phyloP scores from a whole-genome alignment of 53 echinoderm and acorn worm genomes.

The Crossaster papposus region DNA sequence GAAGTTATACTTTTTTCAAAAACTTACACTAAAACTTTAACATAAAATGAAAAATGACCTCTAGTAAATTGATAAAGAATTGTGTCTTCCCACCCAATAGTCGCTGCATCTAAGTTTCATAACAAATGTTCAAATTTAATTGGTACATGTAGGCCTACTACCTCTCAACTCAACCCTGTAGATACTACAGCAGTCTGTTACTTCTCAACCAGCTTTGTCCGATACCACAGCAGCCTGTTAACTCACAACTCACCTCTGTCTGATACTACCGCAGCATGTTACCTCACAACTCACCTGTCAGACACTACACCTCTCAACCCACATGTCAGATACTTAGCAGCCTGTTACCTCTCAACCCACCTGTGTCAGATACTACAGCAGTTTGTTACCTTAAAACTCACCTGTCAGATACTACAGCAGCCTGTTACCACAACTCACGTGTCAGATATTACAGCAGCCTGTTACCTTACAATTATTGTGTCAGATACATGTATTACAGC shows the following conservation, averaged over 20 bases:
- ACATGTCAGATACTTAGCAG: constrained; percentile 39
- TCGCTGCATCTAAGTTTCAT: too few relatives aligned
- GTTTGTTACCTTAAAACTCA: not conserved
- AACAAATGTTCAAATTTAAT: too few relatives aligned
- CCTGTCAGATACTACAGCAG: constrained; percentile 83
- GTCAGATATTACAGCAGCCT: not conserved
- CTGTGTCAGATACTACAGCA: not conserved
- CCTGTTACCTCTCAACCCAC: constrained; percentile 1
- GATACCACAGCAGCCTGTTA: not conserved
- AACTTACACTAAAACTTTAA: too few relatives aligned
- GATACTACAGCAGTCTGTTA: constrained; percentile 76
- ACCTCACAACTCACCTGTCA: constrained; percentile 49
- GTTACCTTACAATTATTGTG: constrained; percentile 47
- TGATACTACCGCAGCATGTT: constrained; percentile 57
- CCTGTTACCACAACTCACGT: constrained; percentile 11
- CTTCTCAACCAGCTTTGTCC: constrained; percentile 15
- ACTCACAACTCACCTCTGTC: constrained; percentile 66
- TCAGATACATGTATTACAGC: constrained; percentile 79
- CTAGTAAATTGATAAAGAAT: too few relatives aligned
- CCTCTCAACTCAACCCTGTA: constrained; percentile 57
- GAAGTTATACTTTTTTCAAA: too few relatives aligned
- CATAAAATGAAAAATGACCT: too few relatives aligned
- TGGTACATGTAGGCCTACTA: not conserved
- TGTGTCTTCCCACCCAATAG: too few relatives aligned
- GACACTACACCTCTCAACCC: not conserved